These are phyloP conservation scores for Araneus ventricosus DNA, from an alignment of 1,140 invertebrate genomes.

Conservation along the genomic window DNA sequence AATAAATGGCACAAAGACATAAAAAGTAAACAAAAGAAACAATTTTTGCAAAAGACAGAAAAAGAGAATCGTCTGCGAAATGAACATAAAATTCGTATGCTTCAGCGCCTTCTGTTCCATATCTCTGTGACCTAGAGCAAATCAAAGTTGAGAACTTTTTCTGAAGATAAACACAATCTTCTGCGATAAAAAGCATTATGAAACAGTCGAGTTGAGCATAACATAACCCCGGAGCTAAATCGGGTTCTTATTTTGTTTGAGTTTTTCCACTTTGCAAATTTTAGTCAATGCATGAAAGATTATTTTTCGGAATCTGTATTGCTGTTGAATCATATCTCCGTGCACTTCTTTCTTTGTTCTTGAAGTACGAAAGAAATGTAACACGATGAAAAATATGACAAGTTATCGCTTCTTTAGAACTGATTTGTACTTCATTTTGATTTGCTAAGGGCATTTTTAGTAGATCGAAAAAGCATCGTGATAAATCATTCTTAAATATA, in stretches of 20 bases:
- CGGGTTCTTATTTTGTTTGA: neutral
- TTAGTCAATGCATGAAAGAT: neutral
- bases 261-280: neutral
- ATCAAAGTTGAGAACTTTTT: conserved; percentile 44
- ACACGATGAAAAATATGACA: neutral
- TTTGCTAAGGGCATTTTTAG: neutral
- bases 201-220: neutral
- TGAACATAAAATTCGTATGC: neutral
- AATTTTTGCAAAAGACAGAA: neutral
- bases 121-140: conserved; percentile 48
- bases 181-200: conserved; percentile 4
- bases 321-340: neutral
- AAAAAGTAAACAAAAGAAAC: neutral
- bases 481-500: no score
- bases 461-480: no score
- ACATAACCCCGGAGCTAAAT: neutral
- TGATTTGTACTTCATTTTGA: neutral
- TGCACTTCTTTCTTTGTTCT: neutral
- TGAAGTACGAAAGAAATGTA: neutral
- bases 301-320: neutral
- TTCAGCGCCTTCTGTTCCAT: neutral
- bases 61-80: neutral
- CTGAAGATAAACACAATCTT: conserved; percentile 29
- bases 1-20: neutral
- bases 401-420: neutral